Evolutionary conservation across 2,888 invertebrate genomes (phyloP).

Genomic region (Drosophila birchii): DNA sequence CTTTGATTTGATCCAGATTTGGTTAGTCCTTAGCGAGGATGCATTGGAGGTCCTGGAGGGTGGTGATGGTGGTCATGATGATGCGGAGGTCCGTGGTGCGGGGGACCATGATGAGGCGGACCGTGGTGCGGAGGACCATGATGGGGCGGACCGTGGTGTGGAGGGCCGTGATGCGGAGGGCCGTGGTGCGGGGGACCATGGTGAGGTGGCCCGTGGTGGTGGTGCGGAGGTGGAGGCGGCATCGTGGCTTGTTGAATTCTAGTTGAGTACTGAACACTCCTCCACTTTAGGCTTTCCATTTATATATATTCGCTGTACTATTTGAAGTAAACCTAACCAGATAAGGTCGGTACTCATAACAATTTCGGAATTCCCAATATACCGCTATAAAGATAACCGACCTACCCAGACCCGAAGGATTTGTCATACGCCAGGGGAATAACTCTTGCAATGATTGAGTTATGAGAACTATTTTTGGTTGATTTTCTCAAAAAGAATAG

Average conservation of each 20-base stretch:
- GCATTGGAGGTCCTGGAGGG: constrained; percentile 35
- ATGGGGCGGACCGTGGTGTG: constrained; percentile 44
- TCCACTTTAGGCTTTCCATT: constrained; percentile 6
- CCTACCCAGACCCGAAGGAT: background rate
- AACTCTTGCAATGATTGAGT: background rate
- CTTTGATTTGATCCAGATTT: background rate
- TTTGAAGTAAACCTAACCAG: constrained; percentile 19
- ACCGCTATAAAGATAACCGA: constrained; percentile 37
- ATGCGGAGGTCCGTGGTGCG: constrained; percentile 39
- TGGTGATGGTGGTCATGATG: constrained; percentile 39
- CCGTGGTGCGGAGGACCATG: constrained; percentile 46
- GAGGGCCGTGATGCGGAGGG: constrained; percentile 32
- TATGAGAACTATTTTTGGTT: constrained; percentile 11
- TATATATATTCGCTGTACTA: constrained; percentile 19
- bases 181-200: constrained; percentile 35
- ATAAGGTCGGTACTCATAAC: constrained; percentile 22
- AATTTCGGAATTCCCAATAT: constrained; percentile 32
- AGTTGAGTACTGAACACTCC: constrained; percentile 24
- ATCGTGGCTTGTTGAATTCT: constrained; percentile 24
- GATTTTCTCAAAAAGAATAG: background rate
- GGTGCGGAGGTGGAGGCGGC: constrained; percentile 52
- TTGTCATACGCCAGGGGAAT: constrained; percentile 13
- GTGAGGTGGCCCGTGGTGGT: constrained; percentile 47
- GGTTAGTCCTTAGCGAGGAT: constrained; percentile 25
- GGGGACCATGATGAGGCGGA: constrained; percentile 37